These are phyloP conservation scores for Caenorhabditis brenneri DNA, from an alignment of 1,140 invertebrate species.

Conservation along the genomic window DNA sequence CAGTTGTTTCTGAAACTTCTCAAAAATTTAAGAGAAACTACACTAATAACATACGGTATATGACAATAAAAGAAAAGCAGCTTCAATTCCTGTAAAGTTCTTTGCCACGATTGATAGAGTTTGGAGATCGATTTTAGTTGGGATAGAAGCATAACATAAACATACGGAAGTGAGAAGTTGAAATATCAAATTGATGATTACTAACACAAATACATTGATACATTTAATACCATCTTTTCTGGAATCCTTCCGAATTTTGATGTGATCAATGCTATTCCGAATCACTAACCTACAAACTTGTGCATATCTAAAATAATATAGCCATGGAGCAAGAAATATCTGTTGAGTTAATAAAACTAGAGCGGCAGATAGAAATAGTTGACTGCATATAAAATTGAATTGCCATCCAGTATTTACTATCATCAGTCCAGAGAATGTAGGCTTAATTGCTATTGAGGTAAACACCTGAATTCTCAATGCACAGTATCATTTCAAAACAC, in stretches of 20 bases:
- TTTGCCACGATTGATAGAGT: background rate
- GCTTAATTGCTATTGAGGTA: background rate
- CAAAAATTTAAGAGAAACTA: background rate
- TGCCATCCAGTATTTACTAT: constrained; percentile 28
- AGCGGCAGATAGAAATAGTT: background rate
- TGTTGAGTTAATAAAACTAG: background rate
- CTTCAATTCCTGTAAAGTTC: background rate
- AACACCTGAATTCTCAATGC: constrained; percentile 12
- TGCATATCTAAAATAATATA: constrained; percentile 16
- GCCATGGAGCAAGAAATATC: background rate
- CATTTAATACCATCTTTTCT: constrained; percentile 10
- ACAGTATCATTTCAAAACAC: background rate
- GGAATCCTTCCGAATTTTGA: background rate
- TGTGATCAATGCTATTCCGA: background rate
- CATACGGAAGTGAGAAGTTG: background rate
- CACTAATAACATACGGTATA: background rate
- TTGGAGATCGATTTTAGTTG: background rate
- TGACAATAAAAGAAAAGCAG: background rate
- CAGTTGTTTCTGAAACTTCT: background rate
- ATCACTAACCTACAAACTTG: constrained; percentile 5
- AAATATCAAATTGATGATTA: background rate
- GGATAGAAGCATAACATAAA: background rate
- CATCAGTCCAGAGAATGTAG: background rate
- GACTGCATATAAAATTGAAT: background rate
- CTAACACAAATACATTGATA: background rate